These are phyloP conservation scores for Crotalus viridis DNA, from an alignment of 2,113 vertebrate species.

Conservation along the genomic window DNA sequence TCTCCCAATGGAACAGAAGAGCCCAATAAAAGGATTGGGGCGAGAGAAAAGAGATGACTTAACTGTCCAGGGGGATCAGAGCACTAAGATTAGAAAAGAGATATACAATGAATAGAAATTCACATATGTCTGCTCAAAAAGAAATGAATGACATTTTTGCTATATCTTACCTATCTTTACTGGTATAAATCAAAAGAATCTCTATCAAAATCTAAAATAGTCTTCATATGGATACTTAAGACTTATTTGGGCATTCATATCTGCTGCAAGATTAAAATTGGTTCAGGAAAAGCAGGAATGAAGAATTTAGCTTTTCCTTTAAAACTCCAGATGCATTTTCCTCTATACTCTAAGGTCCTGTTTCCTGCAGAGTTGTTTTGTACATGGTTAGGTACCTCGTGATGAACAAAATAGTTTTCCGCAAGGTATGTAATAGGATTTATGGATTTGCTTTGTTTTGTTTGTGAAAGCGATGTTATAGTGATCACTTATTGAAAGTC, in stretches of 20 bases:
- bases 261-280: neutral
- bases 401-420: neutral
- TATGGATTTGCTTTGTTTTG: neutral
- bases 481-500: neutral
- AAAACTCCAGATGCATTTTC: neutral
- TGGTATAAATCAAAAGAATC: neutral
- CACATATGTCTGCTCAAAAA: constrained; percentile 19
- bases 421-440: neutral
- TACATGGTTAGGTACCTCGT: neutral
- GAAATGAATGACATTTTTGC: neutral
- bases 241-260: neutral
- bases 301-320: neutral
- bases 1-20: constrained; percentile 8
- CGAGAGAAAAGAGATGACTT: neutral
- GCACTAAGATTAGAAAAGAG: constrained; percentile 30
- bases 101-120: constrained; percentile 15
- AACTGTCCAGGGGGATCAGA: constrained; percentile 15
- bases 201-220: rapidly evolving
- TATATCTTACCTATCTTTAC: neutral
- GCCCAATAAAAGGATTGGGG: constrained; percentile 11
- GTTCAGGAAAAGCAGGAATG: neutral
- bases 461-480: neutral
- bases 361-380: neutral
- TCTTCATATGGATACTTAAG: neutral
- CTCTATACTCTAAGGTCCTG: neutral